Evolutionary conservation across 1,140 invertebrate genomes (phyloP).

Genomic region (Tetramorium simillimum): DNA sequence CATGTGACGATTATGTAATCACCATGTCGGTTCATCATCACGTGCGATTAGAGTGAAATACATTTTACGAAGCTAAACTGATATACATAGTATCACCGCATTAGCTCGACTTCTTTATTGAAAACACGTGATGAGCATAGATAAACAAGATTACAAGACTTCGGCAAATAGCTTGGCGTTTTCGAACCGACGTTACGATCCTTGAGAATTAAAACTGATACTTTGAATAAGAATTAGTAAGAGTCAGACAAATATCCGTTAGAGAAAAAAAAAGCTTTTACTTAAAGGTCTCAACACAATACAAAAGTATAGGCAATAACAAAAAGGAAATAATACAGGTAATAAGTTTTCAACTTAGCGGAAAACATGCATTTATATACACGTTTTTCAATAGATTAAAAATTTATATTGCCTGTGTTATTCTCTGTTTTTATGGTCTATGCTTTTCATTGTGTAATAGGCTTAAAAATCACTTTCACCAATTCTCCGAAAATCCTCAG

Average conservation of each 20-base stretch:
- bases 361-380: too few relatives aligned
- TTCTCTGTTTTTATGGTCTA: too few relatives aligned
- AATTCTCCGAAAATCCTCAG: neutral
- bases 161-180: neutral
- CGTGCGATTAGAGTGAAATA: neutral
- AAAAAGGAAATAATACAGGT: too few relatives aligned
- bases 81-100: neutral
- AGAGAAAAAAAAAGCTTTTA: neutral
- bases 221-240: too few relatives aligned
- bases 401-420: too few relatives aligned
- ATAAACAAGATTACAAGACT: neutral
- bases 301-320: too few relatives aligned
- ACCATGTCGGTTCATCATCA: neutral
- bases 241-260: too few relatives aligned
- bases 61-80: neutral
- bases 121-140: neutral
- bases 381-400: too few relatives aligned
- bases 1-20: conserved; percentile 15
- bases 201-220: neutral
- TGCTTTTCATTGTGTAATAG: too few relatives aligned
- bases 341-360: too few relatives aligned
- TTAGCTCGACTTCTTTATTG: neutral
- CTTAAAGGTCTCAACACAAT: neutral
- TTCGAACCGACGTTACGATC: neutral
- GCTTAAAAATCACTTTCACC: neutral